Base-by-base conservation (phyloP, 2,888 invertebrate genomes). In the Agrotis exclamationis region DNA sequence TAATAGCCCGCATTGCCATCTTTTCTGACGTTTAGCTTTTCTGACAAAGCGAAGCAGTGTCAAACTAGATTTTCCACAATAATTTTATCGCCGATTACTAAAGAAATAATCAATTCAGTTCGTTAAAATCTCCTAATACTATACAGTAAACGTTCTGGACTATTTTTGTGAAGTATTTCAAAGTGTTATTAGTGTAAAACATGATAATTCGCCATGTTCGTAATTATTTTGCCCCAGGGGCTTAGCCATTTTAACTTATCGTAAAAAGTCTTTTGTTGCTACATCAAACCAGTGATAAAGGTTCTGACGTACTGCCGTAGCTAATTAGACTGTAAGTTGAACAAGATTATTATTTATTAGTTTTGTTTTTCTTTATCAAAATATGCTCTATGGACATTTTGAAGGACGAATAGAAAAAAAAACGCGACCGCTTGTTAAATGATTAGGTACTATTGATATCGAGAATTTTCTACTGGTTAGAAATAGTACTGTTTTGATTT, bases 261-360 rank as follows among this genome's bases (percentile, higher is more conserved):
- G 71, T 82, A 78, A 83, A 82, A 81, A 83, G 79, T 86, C 84
- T 77, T 76, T 81, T 83, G 84, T 39, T 85, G 73, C 63, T 74
- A 70, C 75, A 65, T 73, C 59, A 59, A 79, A 71, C 74, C 59
- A 74, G 79, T 80, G 86, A 89, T 89, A 85, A 85, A 82, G 81
- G 72, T n/a, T 85, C 88, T 92, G 92, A 92, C 92, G 92, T 90
- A 51, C 48, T 16, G 50, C 70, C 68, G 72, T 84, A 68, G 70
- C 67, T 73, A 80, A 82, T 79, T 76, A 69, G 59, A 70, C 73
- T 45, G 87, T 86, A 54, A 83, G 84, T 82, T 76, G 47, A 60
- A 76, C 53, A 48, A 58, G 59, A 59, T 48, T 63, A 39, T 60
- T 11, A 39, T 11, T 39, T 39, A 39, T 39, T 39, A 39, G 9